Evolutionary conservation across 35 echinoderm and acorn worm genomes (phyloP).

Genomic region (Eucidaris tribuloides): DNA sequence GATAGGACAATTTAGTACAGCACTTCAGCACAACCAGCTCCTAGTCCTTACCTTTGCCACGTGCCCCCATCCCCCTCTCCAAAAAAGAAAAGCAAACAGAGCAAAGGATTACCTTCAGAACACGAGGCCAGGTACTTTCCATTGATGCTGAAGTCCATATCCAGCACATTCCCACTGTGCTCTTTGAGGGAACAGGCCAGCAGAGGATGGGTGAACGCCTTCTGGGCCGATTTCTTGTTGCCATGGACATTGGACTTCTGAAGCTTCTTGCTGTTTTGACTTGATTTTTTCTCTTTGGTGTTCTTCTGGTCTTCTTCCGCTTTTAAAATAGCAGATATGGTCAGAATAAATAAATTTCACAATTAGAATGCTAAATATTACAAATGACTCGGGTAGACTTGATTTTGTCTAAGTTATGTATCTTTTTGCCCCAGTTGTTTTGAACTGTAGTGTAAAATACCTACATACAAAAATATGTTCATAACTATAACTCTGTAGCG

Average conservation of each 20-base stretch:
- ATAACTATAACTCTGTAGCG: neutral
- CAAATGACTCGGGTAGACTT: neutral
- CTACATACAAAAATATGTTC: neutral
- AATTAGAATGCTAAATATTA: neutral
- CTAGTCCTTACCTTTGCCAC: too few relatives aligned
- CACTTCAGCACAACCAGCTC: too few relatives aligned
- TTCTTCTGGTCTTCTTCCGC: slow-evolving; percentile 57
- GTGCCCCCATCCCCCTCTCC: too few relatives aligned
- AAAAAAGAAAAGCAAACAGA: neutral
- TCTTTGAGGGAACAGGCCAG: slow-evolving; percentile 71
- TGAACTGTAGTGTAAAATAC: neutral
- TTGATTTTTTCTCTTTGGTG: slow-evolving; percentile 41
- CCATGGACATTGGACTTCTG: slow-evolving; percentile 13
- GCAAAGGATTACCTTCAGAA: slow-evolving; percentile 67
- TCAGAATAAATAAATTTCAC: neutral
- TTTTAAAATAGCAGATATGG: neutral
- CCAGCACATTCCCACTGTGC: slow-evolving; percentile 69
- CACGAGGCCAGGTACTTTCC: slow-evolving; percentile 96
- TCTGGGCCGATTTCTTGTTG: slow-evolving; percentile 32
- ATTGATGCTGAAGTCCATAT: slow-evolving; percentile 98
- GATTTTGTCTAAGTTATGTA: neutral
- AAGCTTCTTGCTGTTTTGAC: slow-evolving; percentile 40
- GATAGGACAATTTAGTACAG: too few relatives aligned
- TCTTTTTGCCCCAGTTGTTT: neutral
- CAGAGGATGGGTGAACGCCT: slow-evolving; percentile 58